A percentile compares a stretch with the other conserved stretches of the same genome.
These are phyloP conservation scores for Protula sp. DNA, from an alignment of 2,888 invertebrate genomes.

Conservation along the genomic window DNA sequence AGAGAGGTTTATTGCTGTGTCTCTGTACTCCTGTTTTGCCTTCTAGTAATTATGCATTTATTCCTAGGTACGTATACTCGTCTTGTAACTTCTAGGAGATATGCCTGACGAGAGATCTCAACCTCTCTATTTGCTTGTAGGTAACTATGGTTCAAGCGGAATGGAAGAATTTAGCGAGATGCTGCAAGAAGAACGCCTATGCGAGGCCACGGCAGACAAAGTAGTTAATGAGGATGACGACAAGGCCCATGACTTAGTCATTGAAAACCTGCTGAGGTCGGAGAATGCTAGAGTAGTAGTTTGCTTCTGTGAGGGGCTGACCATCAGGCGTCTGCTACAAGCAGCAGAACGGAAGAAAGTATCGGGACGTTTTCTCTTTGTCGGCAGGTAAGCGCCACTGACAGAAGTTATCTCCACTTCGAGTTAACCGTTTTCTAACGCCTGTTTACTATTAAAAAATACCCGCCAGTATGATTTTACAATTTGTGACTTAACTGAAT, in stretches of 20 bases:
- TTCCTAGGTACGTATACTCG: no score
- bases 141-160: conserved; percentile 72
- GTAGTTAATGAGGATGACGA: conserved; percentile 62
- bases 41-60: no score
- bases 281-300: conserved; percentile 63
- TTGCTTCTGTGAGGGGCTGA: conserved; percentile 75
- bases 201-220: conserved; percentile 67
- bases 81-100: no score
- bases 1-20: no score
- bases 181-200: conserved; percentile 65
- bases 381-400: conserved; percentile 61
- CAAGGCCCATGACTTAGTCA: conserved; percentile 53
- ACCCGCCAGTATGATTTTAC: no score
- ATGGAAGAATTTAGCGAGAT: conserved; percentile 70
- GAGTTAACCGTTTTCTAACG: no score
- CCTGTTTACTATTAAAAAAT: no score
- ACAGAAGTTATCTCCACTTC: no score
- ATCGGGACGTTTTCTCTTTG: conserved; percentile 62
- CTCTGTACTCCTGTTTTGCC: no score
- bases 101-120: no score
- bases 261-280: conserved; percentile 59
- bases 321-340: conserved; percentile 63
- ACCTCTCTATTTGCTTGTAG: no score
- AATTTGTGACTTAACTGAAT: no score
- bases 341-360: conserved; percentile 61